Conservation (phyloP, 2,888 invertebrate species). For the Panorpa germanica region DNA sequence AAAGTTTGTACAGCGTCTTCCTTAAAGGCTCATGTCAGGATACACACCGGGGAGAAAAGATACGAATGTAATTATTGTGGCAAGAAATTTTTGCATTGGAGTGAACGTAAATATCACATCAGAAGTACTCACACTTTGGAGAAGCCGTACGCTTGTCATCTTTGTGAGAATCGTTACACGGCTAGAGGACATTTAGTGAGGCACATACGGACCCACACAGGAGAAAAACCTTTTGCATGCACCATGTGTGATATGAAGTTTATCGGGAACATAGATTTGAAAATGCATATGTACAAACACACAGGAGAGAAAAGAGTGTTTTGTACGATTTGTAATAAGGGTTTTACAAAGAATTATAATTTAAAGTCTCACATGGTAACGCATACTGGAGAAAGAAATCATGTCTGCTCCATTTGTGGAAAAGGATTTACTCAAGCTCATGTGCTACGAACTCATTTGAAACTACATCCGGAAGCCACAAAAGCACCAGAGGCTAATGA, state of each 20-base stretch:
- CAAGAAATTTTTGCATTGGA: neutral
- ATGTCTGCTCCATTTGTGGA: conserved; percentile 8
- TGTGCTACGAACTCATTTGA: conserved; percentile 10
- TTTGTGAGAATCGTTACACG: neutral
- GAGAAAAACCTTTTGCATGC: neutral
- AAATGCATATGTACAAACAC: conserved; percentile 10
- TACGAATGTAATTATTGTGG: conserved; percentile 5
- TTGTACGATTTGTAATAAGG: conserved; percentile 9
- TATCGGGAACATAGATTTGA: conserved; percentile 7
- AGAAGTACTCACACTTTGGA: neutral
- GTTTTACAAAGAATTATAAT: conserved; percentile 9
- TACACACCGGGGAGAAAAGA: neutral
- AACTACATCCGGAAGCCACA: conserved; percentile 10
- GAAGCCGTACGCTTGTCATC: neutral
- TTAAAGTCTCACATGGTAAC: conserved; percentile 9
- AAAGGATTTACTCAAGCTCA: conserved; percentile 10
- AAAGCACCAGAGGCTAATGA: no score
- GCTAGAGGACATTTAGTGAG: neutral
- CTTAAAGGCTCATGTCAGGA: neutral
- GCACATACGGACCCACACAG: neutral
- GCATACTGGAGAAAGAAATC: conserved; percentile 11
- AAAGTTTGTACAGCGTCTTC: no score
- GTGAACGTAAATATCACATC: neutral
- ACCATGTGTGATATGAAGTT: neutral
- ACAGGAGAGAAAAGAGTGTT: conserved; percentile 10